Percentiles rank a stretch among this genome's conserved stretches.
These are phyloP conservation scores for Lymantria dispar DNA, from an alignment of 2,888 invertebrate species.

Conservation along the genomic window DNA sequence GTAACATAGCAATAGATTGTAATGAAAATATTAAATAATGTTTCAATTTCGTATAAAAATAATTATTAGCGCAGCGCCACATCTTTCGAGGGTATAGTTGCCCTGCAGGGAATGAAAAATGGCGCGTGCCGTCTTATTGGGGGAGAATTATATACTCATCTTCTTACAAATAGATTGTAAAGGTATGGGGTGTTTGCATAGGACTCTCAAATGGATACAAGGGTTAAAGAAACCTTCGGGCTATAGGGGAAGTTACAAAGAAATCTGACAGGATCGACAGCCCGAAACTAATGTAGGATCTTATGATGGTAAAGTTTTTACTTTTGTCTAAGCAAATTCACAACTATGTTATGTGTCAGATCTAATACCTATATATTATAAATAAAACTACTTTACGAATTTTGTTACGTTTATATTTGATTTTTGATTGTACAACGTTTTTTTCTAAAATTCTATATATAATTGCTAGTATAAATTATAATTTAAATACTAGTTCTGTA, in stretches of 20 bases:
- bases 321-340: slow-evolving; percentile 8
- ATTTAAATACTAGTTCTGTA: no score
- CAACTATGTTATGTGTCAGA: neutral
- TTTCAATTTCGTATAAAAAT: neutral
- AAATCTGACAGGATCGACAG: slow-evolving; percentile 49
- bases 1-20: neutral
- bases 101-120: slow-evolving; percentile 62
- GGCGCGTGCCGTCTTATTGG: slow-evolving; percentile 53
- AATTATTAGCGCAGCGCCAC: slow-evolving; percentile 13
- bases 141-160: slow-evolving; percentile 74
- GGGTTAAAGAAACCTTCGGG: slow-evolving; percentile 46
- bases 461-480: no score
- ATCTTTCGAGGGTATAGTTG: slow-evolving; percentile 38
- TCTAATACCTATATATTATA: no score
- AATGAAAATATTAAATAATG: neutral
- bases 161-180: slow-evolving; percentile 74
- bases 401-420: no score
- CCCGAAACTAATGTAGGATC: slow-evolving; percentile 39
- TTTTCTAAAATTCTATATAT: no score
- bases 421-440: no score
- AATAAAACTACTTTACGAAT: no score
- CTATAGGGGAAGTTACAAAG: slow-evolving; percentile 54
- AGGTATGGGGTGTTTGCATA: slow-evolving; percentile 53
- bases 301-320: slow-evolving; percentile 24
- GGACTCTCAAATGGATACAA: slow-evolving; percentile 55